These are phyloP conservation scores for Cacatua alba DNA, from an alignment of 2,113 vertebrate genomes.

Conservation along the genomic window DNA sequence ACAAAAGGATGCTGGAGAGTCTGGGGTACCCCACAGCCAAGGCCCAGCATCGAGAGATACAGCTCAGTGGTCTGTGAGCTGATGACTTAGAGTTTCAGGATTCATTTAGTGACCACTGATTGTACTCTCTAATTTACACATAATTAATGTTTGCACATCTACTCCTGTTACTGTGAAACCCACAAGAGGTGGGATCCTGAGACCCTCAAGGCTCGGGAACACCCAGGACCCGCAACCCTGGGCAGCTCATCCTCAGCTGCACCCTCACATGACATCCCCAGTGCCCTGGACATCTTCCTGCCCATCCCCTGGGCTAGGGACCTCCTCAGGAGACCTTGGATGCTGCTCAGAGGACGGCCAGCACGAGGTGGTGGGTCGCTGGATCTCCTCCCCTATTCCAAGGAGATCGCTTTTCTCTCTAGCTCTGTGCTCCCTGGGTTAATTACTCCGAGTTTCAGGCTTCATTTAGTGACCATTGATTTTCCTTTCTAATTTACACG, in stretches of 20 bases:
- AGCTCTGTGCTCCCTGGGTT: neutral
- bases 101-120: neutral
- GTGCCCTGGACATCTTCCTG: neutral
- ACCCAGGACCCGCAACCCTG: too few species aligned
- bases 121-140: neutral
- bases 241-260: neutral
- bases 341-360: neutral
- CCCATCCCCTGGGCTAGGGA: neutral
- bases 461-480: neutral
- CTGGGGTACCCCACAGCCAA: neutral
- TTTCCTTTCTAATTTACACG: neutral
- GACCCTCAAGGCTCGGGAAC: neutral
- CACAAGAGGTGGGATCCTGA: fast-evolving
- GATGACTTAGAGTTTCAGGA: neutral
- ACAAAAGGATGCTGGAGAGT: neutral
- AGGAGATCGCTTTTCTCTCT: neutral
- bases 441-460: neutral
- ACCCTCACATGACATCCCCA: fast-evolving
- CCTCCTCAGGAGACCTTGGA: neutral
- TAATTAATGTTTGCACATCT: neutral
- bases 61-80: neutral
- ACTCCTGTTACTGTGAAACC: neutral
- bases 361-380: fast-evolving
- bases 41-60: neutral
- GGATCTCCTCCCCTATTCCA: neutral